Conservation (phyloP, 2,888 invertebrate species). For the Conops quadrifasciatus region DNA sequence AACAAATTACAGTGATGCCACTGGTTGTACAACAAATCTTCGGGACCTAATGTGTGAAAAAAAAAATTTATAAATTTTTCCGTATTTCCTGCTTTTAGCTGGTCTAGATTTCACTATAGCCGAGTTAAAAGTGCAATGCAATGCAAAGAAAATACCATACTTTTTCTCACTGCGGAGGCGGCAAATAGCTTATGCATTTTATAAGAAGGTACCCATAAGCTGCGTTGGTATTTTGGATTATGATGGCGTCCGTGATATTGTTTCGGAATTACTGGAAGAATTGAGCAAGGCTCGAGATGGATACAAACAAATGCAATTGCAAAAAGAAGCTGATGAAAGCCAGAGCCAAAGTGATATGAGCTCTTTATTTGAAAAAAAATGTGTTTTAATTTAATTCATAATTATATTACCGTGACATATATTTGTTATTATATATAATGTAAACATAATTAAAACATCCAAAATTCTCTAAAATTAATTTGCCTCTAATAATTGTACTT, state of each 20-base stretch:
- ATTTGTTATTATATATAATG: background rate
- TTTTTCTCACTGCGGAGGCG: slow-evolving; percentile 70
- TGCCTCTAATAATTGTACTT: background rate
- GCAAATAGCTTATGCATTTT: slow-evolving; percentile 68
- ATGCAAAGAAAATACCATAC: slow-evolving; percentile 68
- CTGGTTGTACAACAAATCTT: background rate
- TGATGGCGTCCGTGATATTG: slow-evolving; percentile 69
- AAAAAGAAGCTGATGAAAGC: background rate
- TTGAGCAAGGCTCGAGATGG: slow-evolving; percentile 47
- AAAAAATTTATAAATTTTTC: too few relatives aligned
- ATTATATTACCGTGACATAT: background rate
- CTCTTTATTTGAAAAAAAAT: slow-evolving; percentile 15
- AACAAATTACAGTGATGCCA: background rate
- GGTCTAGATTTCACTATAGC: slow-evolving; percentile 69
- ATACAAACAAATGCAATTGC: slow-evolving; percentile 37
- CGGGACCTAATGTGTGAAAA: too few relatives aligned
- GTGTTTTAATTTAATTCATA: background rate
- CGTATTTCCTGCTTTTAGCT: slow-evolving; percentile 63
- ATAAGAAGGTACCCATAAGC: slow-evolving; percentile 70
- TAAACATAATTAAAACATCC: too few relatives aligned
- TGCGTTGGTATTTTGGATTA: slow-evolving; percentile 72
- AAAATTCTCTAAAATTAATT: background rate
- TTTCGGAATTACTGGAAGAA: slow-evolving; percentile 48
- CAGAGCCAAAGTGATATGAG: background rate
- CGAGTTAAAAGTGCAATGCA: slow-evolving; percentile 66